Percentiles rank a stretch among this genome's conserved stretches.
Evolutionary conservation across 2,888 invertebrate genomes (phyloP).

Genomic region (Ariolimax columbianus): DNA sequence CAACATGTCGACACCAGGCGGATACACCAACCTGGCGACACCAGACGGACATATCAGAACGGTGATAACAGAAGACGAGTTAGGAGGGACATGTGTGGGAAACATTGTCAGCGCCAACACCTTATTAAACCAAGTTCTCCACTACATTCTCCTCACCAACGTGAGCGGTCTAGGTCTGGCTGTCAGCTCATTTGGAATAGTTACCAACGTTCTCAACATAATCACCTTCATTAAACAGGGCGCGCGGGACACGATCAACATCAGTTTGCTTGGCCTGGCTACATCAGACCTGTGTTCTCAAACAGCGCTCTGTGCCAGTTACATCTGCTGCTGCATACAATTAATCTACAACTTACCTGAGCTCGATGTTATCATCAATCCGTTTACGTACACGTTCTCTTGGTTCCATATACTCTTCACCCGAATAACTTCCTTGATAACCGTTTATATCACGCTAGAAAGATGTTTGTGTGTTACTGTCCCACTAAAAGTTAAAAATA

Average conservation of each 20-base stretch:
- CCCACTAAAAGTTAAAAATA: slow-evolving; percentile 3
- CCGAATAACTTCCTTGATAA: slow-evolving; percentile 4
- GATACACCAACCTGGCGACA: too few species aligned
- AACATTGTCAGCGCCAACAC: too few species aligned
- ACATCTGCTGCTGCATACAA: too few species aligned
- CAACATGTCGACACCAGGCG: too few species aligned
- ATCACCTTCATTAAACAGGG: slow-evolving; percentile 20
- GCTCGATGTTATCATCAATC: too few species aligned
- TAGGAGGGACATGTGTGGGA: too few species aligned
- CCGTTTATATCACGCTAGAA: slow-evolving; percentile 26
- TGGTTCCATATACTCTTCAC: slow-evolving; percentile 18
- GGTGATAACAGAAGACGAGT: too few species aligned
- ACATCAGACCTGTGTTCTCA: slow-evolving; percentile 17
- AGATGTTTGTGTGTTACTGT: slow-evolving; percentile 4
- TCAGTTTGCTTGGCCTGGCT: slow-evolving; percentile 8
- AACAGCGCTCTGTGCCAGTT: neutral
- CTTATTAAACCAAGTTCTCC: neutral
- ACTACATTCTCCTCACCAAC: neutral
- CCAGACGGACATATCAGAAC: too few species aligned
- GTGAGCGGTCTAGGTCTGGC: neutral
- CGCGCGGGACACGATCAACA: neutral
- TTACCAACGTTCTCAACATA: slow-evolving; percentile 21
- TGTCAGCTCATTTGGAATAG: neutral
- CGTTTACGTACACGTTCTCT: neutral
- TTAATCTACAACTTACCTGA: too few species aligned